A percentile compares a stretch with the other conserved stretches of the same genome.
Conservation (phyloP, 2,113 vertebrate species). For the Tonatia bakeri region DNA sequence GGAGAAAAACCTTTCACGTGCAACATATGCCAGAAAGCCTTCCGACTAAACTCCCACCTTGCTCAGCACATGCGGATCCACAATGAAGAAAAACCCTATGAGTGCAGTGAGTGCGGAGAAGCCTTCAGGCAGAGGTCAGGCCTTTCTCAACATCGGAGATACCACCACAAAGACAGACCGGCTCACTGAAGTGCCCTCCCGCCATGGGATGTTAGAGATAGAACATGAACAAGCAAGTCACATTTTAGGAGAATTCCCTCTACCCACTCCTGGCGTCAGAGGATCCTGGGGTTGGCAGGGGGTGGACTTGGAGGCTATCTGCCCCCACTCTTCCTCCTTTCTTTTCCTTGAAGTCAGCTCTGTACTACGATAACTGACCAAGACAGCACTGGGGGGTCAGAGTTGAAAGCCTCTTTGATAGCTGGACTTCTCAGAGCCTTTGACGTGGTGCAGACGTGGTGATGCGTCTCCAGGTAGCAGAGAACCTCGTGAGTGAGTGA, state of each 20-base stretch:
- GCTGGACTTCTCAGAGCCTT: not conserved
- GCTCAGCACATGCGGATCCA: slow-evolving; percentile 71
- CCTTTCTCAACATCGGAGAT: slow-evolving; percentile 71
- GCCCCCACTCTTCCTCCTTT: not conserved
- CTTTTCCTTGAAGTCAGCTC: not conserved
- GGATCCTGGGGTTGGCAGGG: not conserved
- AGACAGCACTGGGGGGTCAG: not conserved
- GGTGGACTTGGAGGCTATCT: not conserved
- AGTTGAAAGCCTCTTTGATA: not conserved
- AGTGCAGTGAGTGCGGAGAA: slow-evolving; percentile 71
- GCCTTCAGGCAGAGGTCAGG: slow-evolving; percentile 73
- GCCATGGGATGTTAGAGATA: not conserved
- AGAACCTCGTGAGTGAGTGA: not conserved
- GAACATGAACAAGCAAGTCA: not conserved
- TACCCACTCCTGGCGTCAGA: not conserved
- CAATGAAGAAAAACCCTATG: slow-evolving; percentile 65
- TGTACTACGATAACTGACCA: not conserved
- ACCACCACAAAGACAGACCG: slow-evolving; percentile 68
- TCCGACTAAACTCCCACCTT: slow-evolving; percentile 68
- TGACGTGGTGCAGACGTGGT: not conserved
- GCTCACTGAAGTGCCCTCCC: not conserved
- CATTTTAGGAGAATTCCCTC: not conserved
- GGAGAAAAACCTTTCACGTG: slow-evolving; percentile 75
- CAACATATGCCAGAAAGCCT: slow-evolving; percentile 68
- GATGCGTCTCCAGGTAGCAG: not conserved